Base-by-base conservation (phyloP, 2,113 vertebrate species). In the Chascanopsetta lugubris region DNA sequence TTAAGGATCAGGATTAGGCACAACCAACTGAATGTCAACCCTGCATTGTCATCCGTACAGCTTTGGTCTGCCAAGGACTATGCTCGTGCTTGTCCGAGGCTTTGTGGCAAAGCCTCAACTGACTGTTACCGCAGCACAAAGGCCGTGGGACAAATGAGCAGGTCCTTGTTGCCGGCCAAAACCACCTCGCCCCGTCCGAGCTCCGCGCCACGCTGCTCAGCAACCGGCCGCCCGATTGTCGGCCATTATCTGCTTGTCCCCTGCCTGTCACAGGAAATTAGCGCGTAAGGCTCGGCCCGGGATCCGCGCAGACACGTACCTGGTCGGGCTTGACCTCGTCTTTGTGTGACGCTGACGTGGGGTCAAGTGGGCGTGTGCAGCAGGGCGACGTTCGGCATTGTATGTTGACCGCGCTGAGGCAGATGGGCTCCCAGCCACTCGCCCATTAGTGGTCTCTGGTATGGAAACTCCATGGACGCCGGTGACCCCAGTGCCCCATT, bases 321-420 rank as follows among this genome's bases (percentile, higher is more conserved):
- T 89, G 79, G 83, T 85, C 25, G 60, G 80, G 74, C 60, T 74
- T 84, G 77, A 87, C 83, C 85, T 79, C 36, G 47, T 45, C 73
- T 87, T 92, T 91, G 88, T 92, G 30, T 56, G 17, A 56, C 65
- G 29, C 57, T 63, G 65, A 87, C 72, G 58, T 25, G 46, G 84
- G 90, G 90, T 92, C 88, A 91, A 91, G 90, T 89, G 88, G 87
- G 80, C 82, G 85, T 87, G 26, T 72, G 67, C 57, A 62, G 64
- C 75, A 69, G 67, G 36, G 66, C 78, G 58, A 50, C 24, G 26
- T 42, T 62, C 38, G 27, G 67, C 63, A 75, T 76, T 67, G n/a
- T n/a, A 61, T 70, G 69, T 64, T 2, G 25, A 66, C 38, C 26
- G 24, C 58, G 78, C 54, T 47, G 65, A 69, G 48, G 72, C 82